phyloP scores from a whole-genome alignment of 2,113 vertebrate genomes.

The Bubalus kerabau region DNA sequence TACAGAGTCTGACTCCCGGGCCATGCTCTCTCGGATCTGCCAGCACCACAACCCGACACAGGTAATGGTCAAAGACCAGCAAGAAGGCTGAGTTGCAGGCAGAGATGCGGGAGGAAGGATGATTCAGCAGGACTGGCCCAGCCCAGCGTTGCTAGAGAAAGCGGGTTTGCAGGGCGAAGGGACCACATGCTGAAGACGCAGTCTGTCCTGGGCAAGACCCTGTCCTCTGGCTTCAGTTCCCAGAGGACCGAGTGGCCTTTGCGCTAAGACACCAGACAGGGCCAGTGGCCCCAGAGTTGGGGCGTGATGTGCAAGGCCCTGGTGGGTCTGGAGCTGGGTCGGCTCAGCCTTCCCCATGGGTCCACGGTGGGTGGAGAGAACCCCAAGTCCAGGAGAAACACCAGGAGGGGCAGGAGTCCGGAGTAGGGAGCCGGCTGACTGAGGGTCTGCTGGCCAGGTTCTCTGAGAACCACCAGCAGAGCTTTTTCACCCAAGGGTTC shows the following conservation, averaged over 20 bases:
- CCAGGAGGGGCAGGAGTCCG: rapidly evolving
- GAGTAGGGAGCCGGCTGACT: rapidly evolving
- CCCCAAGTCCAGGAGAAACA: background rate
- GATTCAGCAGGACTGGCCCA: background rate
- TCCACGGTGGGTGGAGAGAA: background rate
- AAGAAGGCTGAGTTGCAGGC: background rate
- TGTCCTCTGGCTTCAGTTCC: background rate
- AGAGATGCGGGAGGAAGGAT: background rate
- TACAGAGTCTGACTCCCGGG: background rate
- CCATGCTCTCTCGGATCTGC: background rate
- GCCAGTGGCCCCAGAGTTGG: background rate
- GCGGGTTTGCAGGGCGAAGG: background rate
- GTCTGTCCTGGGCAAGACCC: background rate
- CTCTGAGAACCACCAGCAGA: background rate
- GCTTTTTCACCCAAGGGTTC: background rate
- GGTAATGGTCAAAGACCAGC: background rate
- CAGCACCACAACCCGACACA: too few relatives aligned
- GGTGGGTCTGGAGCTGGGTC: background rate
- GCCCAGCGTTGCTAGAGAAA: too few relatives aligned
- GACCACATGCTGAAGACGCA: rapidly evolving
- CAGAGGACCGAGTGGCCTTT: background rate
- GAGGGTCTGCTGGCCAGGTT: background rate
- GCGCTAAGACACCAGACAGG: rapidly evolving
- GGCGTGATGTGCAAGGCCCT: rapidly evolving
- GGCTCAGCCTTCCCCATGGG: background rate